Base-by-base conservation (phyloP, 2,113 vertebrate genomes). In the Melanocharis versteri region DNA sequence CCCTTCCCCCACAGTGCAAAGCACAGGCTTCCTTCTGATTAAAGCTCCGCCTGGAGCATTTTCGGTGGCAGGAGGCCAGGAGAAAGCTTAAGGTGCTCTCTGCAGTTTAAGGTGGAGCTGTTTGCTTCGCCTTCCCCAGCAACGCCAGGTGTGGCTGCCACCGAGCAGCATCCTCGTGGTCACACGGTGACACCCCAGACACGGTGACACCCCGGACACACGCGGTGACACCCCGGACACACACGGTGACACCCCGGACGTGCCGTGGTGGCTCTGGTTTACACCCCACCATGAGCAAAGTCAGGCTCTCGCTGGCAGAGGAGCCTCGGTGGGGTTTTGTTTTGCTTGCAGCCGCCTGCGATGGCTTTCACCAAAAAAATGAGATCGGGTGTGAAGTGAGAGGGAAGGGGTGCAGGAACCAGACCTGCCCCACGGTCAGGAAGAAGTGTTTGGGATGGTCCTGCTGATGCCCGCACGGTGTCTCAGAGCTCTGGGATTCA, bases 81-180 rank as follows among this genome's bases (percentile, higher is more conserved):
- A 92, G 85, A 75, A 70, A 94, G 84, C 94, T 97, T 87, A 97
- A 96, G 90, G 97, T 96, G 91, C 89, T 93, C 65, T 48, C 83
- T 94, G 90, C 96, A 95, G 93, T 30, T 98, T 97, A 98, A 98
- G 97, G 97, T 97, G 95, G 96, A 96, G 93, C 94, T 94, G 66
- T 83, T 96, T 65, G 6, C 54, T 23, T 79, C 15, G 4, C 51
- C 60, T 88, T 90, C 89, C 48, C 78, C 35, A 13, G 72, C 56
- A 53, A 3, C 6, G 3, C 17, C 50, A 10, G 62, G 37, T 4
- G 21, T 26, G 65, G 30, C 44, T 45, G 10, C 0, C 53, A 4
- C 20, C 27, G 51, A 85, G 78, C 64, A 86, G 31, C 72, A 42
- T 30, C 76, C 42, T 10, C 2, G 9, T 16, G 50, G 7, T 72